phyloP scores from a whole-genome alignment of 2,113 vertebrate genomes.

The Ptilorrhoa leucosticta region DNA sequence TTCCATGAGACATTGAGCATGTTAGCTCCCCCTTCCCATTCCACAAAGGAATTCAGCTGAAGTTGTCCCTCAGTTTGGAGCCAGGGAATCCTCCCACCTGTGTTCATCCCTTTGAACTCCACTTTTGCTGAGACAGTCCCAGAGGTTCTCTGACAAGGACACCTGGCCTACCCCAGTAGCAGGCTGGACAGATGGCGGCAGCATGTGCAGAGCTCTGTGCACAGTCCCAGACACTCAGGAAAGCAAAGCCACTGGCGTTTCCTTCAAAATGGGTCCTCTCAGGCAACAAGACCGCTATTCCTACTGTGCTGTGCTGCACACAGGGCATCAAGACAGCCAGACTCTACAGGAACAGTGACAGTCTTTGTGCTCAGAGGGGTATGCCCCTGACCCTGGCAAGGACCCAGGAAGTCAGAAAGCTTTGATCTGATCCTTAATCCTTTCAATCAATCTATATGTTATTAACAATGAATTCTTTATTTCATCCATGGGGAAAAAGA shows the following conservation, averaged over 20 bases:
- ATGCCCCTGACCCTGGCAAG: neutral
- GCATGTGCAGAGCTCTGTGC: neutral
- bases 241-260: neutral
- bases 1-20: neutral
- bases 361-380: neutral
- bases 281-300: neutral
- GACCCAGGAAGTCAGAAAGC: neutral
- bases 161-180: neutral
- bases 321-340: neutral
- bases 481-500: neutral
- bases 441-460: neutral
- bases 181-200: neutral
- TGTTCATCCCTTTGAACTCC: neutral
- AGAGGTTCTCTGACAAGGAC: neutral
- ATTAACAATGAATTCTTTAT: neutral
- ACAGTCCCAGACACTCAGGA: neutral
- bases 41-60: neutral
- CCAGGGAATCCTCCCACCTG: neutral
- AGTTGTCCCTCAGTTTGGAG: neutral
- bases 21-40: neutral
- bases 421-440: neutral
- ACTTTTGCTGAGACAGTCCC: neutral
- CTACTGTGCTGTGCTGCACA: neutral
- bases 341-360: neutral
- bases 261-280: neutral